phyloP scores from a whole-genome alignment of 1,140 invertebrate genomes.

The Dufourea novaeangliae region DNA sequence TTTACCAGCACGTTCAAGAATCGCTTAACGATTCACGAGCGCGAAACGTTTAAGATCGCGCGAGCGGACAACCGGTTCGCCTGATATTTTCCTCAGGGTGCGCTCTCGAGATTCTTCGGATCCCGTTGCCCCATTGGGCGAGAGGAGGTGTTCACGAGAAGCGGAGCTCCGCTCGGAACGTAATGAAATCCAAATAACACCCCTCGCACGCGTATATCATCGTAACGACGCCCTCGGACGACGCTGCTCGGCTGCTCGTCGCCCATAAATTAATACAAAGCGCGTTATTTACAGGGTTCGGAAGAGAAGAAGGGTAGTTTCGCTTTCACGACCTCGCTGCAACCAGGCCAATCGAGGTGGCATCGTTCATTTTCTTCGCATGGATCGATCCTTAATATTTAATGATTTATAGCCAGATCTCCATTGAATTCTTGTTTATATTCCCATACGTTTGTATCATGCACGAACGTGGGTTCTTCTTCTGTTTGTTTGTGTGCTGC shows the following conservation, averaged over 20 bases:
- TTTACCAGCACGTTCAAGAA: background rate
- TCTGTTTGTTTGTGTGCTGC: too few species aligned
- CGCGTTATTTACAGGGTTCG: constrained; percentile 66
- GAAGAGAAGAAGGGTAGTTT: constrained; percentile 29
- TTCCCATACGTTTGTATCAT: background rate
- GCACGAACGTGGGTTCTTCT: too few species aligned
- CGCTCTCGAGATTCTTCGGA: constrained; percentile 27
- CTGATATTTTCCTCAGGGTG: background rate
- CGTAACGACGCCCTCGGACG: constrained; percentile 62
- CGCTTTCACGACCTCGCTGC: constrained; percentile 33
- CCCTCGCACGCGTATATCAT: constrained; percentile 65
- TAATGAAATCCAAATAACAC: constrained; percentile 71
- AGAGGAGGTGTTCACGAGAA: constrained; percentile 3
- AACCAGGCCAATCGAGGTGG: constrained; percentile 20
- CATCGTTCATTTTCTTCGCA: constrained; percentile 3
- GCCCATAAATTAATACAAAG: constrained; percentile 68
- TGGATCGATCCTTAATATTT: constrained; percentile 12
- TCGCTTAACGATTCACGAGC: background rate
- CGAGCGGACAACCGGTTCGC: background rate
- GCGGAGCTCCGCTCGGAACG: constrained; percentile 30
- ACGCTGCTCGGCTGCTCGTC: constrained; percentile 44
- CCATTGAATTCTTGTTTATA: background rate
- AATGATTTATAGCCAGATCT: background rate
- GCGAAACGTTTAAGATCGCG: background rate
- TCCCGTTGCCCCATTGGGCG: background rate